These are phyloP conservation scores for Tachina grossa DNA, from an alignment of 2,888 invertebrate species.

Conservation along the genomic window DNA sequence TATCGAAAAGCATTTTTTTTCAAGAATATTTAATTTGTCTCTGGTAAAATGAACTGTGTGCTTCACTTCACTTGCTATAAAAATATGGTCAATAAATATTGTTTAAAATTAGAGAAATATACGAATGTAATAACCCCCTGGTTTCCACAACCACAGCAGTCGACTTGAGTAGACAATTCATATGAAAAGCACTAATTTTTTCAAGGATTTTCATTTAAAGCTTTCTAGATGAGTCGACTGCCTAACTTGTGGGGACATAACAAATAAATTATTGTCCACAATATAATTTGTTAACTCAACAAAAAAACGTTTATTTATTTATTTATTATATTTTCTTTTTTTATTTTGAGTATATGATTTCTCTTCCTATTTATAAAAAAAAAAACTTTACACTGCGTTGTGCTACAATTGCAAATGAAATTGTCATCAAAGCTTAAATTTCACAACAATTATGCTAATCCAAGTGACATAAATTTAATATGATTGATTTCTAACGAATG, in stretches of 20 bases:
- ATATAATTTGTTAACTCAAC: neutral
- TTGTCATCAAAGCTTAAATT: conserved; percentile 39
- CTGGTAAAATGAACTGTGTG: neutral
- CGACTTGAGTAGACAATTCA: too few species aligned
- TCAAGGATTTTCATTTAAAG: too few species aligned
- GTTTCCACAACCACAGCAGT: too few species aligned
- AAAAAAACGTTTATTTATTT: neutral
- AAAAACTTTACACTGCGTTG: conserved; percentile 17
- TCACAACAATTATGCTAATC: conserved; percentile 67
- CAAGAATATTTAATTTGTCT: conserved; percentile 15
- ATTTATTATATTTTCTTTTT: neutral
- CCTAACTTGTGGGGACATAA: neutral
- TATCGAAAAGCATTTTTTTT: conserved; percentile 29
- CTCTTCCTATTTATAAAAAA: conserved; percentile 14
- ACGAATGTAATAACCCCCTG: too few species aligned
- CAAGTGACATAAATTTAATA: conserved; percentile 63
- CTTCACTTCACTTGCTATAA: too few species aligned
- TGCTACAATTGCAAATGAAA: conserved; percentile 39
- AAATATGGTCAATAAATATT: too few species aligned
- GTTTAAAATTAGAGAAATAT: too few species aligned
- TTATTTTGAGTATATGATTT: neutral
- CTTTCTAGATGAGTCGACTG: neutral
- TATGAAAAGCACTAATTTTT: too few species aligned
- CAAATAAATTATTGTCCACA: neutral
- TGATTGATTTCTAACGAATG: conserved; percentile 62